Base-by-base conservation (phyloP, 2,113 vertebrate genomes). In the Atractosteus spatula region DNA sequence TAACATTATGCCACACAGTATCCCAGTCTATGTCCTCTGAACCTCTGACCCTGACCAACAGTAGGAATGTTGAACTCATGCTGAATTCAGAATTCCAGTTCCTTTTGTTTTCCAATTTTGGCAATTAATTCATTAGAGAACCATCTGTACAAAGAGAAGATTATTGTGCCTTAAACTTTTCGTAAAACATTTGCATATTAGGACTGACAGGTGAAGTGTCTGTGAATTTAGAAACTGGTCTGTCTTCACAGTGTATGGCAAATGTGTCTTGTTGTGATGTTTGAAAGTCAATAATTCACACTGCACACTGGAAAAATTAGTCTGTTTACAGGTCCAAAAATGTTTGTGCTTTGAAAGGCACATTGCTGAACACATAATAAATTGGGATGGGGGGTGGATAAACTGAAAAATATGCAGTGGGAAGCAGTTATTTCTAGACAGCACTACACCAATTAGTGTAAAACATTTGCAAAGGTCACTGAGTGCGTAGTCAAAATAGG, bases 401-500 rank as follows among this genome's bases (percentile, higher is more conserved):
- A 29, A 6, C 62, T 63, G 3, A 8, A 63, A 29, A 43, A 43
- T 12, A 41, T 13, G 63, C 63, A 42, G 43, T 13, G 5, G 62
- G 7, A 45, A 7, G 8, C 13, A 47, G 45, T 45, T n/a, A 45
- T 47, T 66, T 45, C 44, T 44, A 45, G 64, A 7, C 43, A 44
- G 16, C 45, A 44, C 14, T 14, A 45, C 64, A 66, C 43, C 64
- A 47, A 45, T 66, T 66, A 45, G 64, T 66, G 64, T 66, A 41
- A 66, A 66, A 45, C 14, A 66, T 66, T 66, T 7, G 5, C 47
- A 66, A 41, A 66, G 64, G 43, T 47, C 3, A 7, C 11, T 16
- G 10, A 66, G 8, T 2, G 13, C 7, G 42, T 7, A 3, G 4
- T 45, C 43, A 45, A 66, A 42, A 66, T 66, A 66, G 42, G 41